Conservation (phyloP, 2,797 vertebrate species). For the Potorous gilbertii region DNA sequence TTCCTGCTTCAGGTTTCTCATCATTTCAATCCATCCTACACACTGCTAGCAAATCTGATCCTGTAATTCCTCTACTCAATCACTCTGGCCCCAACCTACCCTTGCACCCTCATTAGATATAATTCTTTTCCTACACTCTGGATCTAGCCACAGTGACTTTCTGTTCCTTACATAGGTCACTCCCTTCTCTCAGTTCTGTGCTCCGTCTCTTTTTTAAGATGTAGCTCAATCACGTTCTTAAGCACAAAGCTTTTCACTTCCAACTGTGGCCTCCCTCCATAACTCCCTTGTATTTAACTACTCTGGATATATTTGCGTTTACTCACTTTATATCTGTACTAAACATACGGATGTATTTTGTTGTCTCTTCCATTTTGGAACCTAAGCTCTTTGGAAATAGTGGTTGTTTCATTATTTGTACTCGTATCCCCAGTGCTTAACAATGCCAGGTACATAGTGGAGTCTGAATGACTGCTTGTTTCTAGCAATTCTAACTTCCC, state of each 20-base stretch:
- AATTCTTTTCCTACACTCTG: background rate
- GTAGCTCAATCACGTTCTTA: background rate
- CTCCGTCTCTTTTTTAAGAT: background rate
- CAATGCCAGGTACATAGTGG: background rate
- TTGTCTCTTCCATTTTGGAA: background rate
- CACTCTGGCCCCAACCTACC: background rate
- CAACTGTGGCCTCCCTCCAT: background rate
- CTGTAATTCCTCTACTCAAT: background rate
- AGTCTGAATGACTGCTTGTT: constrained; percentile 18
- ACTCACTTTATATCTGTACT: background rate
- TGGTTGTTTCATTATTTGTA: background rate
- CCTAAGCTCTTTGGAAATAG: background rate
- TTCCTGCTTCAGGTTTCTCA: background rate
- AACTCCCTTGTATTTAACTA: background rate
- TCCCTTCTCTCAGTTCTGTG: background rate
- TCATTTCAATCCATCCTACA: background rate
- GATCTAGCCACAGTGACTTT: background rate
- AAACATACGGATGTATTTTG: background rate
- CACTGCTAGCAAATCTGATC: background rate
- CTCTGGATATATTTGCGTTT: background rate
- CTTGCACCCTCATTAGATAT: background rate
- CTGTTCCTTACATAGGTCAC: background rate
- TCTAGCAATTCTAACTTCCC: constrained; percentile 15
- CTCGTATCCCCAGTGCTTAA: background rate
- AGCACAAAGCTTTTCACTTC: background rate